Evolutionary conservation across 2,113 vertebrate species (phyloP).

Genomic region (Agelaius phoeniceus): DNA sequence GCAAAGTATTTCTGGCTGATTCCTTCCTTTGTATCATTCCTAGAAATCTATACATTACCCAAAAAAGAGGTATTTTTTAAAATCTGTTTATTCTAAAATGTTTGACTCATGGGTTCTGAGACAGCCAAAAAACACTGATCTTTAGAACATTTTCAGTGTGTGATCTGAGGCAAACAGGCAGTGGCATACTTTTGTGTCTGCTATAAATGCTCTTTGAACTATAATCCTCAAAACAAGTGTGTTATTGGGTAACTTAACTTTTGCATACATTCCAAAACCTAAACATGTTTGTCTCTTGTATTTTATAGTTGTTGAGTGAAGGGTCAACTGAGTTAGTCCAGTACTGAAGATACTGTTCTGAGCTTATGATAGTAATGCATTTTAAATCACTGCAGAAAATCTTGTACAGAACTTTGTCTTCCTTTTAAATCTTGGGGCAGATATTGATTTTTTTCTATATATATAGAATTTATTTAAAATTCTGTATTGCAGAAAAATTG

Average conservation of each 20-base stretch:
- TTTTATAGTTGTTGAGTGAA: conserved; percentile 14
- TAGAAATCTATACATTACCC: neutral
- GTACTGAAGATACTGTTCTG: neutral
- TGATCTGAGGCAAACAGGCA: conserved; percentile 25
- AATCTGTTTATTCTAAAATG: neutral
- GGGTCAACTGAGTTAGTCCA: neutral
- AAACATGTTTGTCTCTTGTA: conserved; percentile 21
- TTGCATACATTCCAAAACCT: conserved; percentile 17
- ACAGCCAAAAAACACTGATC: neutral
- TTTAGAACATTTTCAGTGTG: neutral
- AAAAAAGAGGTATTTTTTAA: neutral
- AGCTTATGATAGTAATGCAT: neutral
- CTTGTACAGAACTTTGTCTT: neutral
- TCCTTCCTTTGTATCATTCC: neutral
- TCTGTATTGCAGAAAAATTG: neutral
- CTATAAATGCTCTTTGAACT: conserved; percentile 62
- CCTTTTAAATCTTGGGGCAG: neutral
- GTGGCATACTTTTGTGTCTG: neutral
- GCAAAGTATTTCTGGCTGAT: neutral
- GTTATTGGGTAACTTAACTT: conserved; percentile 57
- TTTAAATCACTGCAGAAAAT: neutral
- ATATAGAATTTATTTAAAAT: neutral
- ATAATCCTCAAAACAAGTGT: conserved; percentile 44
- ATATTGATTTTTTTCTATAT: neutral
- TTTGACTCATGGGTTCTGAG: neutral